These are phyloP conservation scores for Drosophila pallidifrons DNA, from an alignment of 1,140 invertebrate species.

Conservation along the genomic window DNA sequence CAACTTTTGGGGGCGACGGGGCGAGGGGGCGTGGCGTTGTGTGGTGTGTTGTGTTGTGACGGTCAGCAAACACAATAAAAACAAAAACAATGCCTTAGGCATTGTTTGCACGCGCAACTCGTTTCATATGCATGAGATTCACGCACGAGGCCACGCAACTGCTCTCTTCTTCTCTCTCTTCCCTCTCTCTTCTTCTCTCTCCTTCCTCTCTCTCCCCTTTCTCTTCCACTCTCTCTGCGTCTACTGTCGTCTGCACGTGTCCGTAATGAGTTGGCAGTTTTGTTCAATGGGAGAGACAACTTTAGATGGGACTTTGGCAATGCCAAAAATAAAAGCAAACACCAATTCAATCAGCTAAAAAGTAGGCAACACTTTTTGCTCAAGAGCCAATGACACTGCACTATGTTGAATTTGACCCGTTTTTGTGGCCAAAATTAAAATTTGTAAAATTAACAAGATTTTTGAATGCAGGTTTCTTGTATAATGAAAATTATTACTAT, in stretches of 20 bases:
- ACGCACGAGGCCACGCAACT: constrained; percentile 44
- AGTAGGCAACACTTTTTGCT: constrained; percentile 39
- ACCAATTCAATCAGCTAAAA: constrained; percentile 47
- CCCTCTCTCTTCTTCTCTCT: neutral
- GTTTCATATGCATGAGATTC: constrained; percentile 69
- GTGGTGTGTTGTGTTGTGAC: too few species aligned
- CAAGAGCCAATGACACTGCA: constrained; percentile 16
- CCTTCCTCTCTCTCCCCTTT: neutral
- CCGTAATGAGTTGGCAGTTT: constrained; percentile 54
- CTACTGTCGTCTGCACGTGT: constrained; percentile 44
- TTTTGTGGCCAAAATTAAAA: too few species aligned
- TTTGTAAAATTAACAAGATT: too few species aligned
- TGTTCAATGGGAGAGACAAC: neutral
- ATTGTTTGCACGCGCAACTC: constrained; percentile 64
- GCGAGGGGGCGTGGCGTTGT: constrained; percentile 4
- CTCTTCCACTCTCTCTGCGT: neutral
- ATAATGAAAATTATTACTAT: too few species aligned
- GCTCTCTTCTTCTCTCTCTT: neutral
- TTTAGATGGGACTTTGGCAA: too few species aligned
- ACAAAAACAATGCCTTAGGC: constrained; percentile 47
- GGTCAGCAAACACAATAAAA: constrained; percentile 3
- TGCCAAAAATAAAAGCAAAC: constrained; percentile 5
- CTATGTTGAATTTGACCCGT: too few species aligned
- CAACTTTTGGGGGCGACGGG: too few species aligned
- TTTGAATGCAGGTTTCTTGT: too few species aligned